phyloP scores from a whole-genome alignment of 1,140 invertebrate species.

The Scaptodrosophila lebanonensis region DNA sequence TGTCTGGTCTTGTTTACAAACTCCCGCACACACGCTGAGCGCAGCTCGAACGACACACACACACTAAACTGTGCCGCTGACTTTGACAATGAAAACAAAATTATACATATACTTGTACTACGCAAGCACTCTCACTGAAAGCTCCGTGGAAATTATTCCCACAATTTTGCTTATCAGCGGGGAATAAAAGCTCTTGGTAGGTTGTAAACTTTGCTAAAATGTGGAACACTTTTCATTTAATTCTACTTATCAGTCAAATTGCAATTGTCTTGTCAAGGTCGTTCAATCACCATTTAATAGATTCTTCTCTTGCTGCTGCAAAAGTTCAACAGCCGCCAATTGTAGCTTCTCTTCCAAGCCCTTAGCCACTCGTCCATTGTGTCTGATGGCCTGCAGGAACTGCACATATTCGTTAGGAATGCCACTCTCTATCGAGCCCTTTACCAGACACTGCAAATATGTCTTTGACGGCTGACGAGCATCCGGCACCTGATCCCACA shows the following conservation, averaged over 20 bases:
- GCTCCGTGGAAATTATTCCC: too few relatives aligned
- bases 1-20: too few relatives aligned
- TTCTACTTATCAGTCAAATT: background rate
- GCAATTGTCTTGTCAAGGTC: too few relatives aligned
- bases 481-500: conserved; percentile 17
- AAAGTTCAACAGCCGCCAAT: conserved; percentile 25
- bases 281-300: too few relatives aligned
- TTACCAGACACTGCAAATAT: conserved; percentile 60
- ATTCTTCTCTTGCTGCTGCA: background rate
- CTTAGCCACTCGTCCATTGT: conserved; percentile 37
- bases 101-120: too few relatives aligned
- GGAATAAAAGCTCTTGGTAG: background rate
- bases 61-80: too few relatives aligned
- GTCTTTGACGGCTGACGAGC: conserved; percentile 60
- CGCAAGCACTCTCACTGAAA: too few relatives aligned
- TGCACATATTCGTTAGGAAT: conserved; percentile 49
- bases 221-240: background rate
- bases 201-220: background rate
- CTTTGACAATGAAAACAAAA: too few relatives aligned
- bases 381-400: conserved; percentile 44
- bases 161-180: background rate
- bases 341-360: conserved; percentile 36
- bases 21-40: too few relatives aligned
- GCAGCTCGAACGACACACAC: too few relatives aligned
- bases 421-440: conserved; percentile 59